These are phyloP conservation scores for Stenotaenia linearis DNA, from an alignment of 2,888 invertebrate genomes.

Conservation along the genomic window DNA sequence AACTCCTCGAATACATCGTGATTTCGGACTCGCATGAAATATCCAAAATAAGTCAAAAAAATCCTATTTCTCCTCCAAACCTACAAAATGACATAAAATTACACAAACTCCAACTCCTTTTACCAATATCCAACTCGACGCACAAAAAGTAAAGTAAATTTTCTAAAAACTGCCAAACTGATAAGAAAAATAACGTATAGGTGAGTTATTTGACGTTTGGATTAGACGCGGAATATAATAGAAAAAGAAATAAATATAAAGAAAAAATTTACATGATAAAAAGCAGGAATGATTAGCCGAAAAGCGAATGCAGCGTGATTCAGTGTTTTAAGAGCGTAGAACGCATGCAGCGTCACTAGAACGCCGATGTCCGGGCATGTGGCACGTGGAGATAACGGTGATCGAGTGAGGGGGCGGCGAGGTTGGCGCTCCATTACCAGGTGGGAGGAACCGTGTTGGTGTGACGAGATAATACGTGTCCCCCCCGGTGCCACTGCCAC, in stretches of 20 bases:
- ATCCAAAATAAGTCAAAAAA: constrained; percentile 12
- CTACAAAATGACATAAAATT: neutral
- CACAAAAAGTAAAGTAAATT: neutral
- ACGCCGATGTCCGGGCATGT: constrained; percentile 15
- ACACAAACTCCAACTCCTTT: neutral
- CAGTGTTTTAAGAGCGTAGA: constrained; percentile 21
- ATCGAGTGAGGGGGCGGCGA: constrained; percentile 29
- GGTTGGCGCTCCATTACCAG: constrained; percentile 31
- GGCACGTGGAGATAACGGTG: constrained; percentile 30
- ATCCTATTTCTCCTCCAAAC: neutral
- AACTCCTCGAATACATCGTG: neutral
- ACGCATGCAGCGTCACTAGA: constrained; percentile 17
- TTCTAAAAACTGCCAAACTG: no score
- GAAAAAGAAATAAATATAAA: neutral
- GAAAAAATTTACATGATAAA: constrained; percentile 11
- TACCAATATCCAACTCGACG: neutral
- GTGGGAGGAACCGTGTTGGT: constrained; percentile 29
- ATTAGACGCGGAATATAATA: neutral
- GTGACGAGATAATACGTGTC: constrained; percentile 30
- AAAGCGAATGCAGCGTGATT: constrained; percentile 8
- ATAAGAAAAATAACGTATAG: no score
- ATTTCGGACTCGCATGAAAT: neutral
- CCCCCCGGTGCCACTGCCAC: constrained; percentile 27
- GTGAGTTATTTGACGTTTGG: no score
- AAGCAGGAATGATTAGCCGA: constrained; percentile 12